Base-by-base conservation (phyloP, 2,888 invertebrate genomes). In the Polylopha cassiicola region DNA sequence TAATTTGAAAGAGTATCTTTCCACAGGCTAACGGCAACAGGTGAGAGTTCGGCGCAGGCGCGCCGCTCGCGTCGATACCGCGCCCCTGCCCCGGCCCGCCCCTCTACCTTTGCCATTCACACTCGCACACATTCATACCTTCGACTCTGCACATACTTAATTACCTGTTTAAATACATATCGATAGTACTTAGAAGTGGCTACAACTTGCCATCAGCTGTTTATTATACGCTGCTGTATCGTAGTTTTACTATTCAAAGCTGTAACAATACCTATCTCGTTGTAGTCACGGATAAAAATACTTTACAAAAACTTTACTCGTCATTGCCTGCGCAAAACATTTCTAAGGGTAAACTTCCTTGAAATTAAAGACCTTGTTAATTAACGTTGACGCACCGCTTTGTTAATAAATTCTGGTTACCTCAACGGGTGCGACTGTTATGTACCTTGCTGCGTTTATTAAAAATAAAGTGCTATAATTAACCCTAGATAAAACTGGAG, bases 21-120 rank as follows among this genome's bases (percentile, higher is more conserved):
- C 81, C 82, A 79, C 65, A 78, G 74, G 69, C 73, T 80, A 62
- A 66, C 75, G 73, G 82, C 84, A 85, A 85, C 84, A 85, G 82
- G 84, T 85, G 79, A 68, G 59, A 48, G 51, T 53, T 55, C 61
- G 55, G 74, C 81, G 81, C 81, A 78, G 60, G 81, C 81, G 84
- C 71, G 76, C 66, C 75, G 69, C 58, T 64, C 76, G 68, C 73
- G 80, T 81, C 84, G 74, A 80, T 80, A 79, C 78, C 74, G 55
- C 75, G 42, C 71, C 60, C 68, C 65, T 56, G 61, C 51, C 57
- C 55, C 53, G 50, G 50, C 51, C 20, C 48, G 41, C 63, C 60
- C 48, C 51, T 41, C 51, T 50, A 48, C 59, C 65, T 66, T 62
- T 62, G 65, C 70, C 81, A 81, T 80, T 80, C 82, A 81, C 74